phyloP scores from a whole-genome alignment of 2,797 vertebrate species.

The Spinibarbus caldwelli region DNA sequence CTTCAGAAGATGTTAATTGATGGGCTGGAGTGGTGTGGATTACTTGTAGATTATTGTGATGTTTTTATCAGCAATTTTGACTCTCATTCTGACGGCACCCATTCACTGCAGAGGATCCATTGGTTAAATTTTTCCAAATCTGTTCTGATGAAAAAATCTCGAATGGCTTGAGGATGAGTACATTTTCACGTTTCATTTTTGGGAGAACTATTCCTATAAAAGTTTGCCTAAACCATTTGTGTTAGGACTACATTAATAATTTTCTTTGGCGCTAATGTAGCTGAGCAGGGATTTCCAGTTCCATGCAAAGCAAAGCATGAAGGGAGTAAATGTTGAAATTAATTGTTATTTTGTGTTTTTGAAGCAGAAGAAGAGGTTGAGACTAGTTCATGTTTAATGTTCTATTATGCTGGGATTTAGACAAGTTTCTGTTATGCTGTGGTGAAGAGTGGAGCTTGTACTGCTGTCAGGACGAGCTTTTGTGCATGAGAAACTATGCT shows the following conservation, averaged over 20 bases:
- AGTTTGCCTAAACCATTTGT: background rate
- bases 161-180: background rate
- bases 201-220: background rate
- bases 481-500: background rate
- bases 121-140: background rate
- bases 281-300: conserved; percentile 5
- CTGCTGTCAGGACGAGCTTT: background rate
- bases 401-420: background rate
- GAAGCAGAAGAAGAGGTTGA: no score
- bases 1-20: background rate
- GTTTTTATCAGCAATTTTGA: no score
- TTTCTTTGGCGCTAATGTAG: background rate
- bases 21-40: background rate
- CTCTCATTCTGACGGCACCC: background rate
- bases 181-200: background rate
- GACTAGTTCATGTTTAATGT: background rate
- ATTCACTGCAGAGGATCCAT: background rate
- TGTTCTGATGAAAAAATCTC: background rate
- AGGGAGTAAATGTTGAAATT: background rate
- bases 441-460: background rate
- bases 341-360: conserved; percentile 24
- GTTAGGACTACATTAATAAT: background rate
- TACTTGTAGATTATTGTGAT: background rate
- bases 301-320: background rate
- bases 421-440: background rate